phyloP scores from a whole-genome alignment of 2,888 invertebrate genomes.

The Dynastes tityus region DNA sequence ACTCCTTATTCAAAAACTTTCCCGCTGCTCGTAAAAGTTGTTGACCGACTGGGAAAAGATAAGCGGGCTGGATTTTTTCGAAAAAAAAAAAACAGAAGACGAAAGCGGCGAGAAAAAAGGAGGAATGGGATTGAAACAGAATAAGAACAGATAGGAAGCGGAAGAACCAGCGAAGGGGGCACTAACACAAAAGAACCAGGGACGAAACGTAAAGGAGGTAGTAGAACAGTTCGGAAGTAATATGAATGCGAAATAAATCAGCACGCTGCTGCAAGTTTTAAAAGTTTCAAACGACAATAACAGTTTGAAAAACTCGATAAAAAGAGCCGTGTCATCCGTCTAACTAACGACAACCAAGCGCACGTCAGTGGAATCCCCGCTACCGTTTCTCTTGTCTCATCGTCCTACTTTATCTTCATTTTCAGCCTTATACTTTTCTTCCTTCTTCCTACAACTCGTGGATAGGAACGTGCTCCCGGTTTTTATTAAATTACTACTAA shows the following conservation, averaged over 20 bases:
- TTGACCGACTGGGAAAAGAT: slow-evolving; percentile 22
- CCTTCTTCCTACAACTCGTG: not conserved
- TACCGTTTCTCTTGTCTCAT: not conserved
- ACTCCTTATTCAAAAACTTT: slow-evolving; percentile 43
- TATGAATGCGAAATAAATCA: slow-evolving; percentile 50
- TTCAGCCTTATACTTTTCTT: not conserved
- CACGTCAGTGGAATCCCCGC: slow-evolving; percentile 11
- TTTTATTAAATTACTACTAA: slow-evolving; percentile 33
- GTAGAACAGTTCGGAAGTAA: slow-evolving; percentile 27
- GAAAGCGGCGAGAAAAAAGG: not conserved
- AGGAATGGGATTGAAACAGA: not conserved
- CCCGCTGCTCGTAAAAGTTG: slow-evolving; percentile 16
- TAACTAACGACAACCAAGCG: slow-evolving; percentile 30
- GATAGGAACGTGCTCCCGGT: slow-evolving; percentile 15
- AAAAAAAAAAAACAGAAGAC: not conserved
- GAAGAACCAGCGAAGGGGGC: not conserved
- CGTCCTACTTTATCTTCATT: not conserved
- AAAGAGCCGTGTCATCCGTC: slow-evolving; percentile 46
- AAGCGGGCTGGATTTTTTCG: slow-evolving; percentile 1
- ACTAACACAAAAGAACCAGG: not conserved
- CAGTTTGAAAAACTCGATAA: slow-evolving; percentile 45
- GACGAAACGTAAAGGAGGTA: slow-evolving; percentile 9
- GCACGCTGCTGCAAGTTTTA: slow-evolving; percentile 42
- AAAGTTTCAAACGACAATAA: slow-evolving; percentile 49
- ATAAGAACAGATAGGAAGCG: slow-evolving; percentile 5